Conservation (phyloP, 1,140 invertebrate genomes). For the Aphelenchoides besseyi region DNA sequence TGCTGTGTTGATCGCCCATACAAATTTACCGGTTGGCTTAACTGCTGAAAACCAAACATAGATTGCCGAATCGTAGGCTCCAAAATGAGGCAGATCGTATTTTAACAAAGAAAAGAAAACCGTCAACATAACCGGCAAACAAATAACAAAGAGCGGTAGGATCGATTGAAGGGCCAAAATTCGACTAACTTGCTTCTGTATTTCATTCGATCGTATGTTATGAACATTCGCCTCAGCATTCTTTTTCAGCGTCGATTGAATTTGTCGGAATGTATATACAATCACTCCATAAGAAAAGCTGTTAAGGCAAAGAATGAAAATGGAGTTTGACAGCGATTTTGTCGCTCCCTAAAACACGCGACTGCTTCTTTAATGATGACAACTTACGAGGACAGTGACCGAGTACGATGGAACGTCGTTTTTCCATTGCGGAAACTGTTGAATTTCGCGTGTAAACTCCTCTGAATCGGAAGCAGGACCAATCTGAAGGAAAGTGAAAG, state of each 20-base stretch:
- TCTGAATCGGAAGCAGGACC: neutral
- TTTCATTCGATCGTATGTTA: neutral
- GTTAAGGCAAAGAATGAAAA: neutral
- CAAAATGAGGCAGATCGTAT: neutral
- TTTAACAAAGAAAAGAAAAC: neutral
- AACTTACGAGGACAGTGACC: conserved; percentile 4
- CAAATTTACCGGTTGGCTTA: neutral
- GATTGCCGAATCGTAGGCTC: neutral
- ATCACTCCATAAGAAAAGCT: neutral
- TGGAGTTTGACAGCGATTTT: neutral
- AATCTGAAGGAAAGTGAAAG: neutral
- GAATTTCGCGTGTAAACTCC: neutral
- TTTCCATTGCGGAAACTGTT: neutral
- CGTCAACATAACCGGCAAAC: neutral
- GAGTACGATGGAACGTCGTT: neutral
- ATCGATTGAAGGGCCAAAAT: neutral
- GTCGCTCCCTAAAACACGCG: no score
- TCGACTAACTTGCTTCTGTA: neutral
- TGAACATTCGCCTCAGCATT: neutral
- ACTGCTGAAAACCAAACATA: neutral
- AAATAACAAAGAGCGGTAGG: neutral
- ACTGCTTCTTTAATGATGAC: no score
- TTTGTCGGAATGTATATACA: neutral
- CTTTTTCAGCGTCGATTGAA: neutral
- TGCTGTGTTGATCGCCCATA: no score